These are phyloP conservation scores for Noctilio leporinus DNA, from an alignment of 2,113 vertebrate species.

Conservation along the genomic window DNA sequence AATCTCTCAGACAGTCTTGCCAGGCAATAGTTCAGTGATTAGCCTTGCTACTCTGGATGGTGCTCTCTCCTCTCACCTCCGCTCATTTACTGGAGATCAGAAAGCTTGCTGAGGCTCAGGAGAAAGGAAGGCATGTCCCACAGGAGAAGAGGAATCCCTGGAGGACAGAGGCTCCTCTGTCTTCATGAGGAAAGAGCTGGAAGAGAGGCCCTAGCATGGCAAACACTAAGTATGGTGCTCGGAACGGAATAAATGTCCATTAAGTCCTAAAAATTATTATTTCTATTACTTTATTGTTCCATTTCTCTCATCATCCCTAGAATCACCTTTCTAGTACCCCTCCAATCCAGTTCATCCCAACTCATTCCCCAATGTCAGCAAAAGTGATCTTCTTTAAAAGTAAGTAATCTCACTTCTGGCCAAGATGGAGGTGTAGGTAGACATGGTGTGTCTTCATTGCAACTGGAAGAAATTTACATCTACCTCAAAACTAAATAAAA, in stretches of 20 bases:
- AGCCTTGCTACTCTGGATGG: too few relatives aligned
- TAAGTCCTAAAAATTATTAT: background rate
- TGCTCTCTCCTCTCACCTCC: background rate
- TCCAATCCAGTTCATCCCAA: background rate
- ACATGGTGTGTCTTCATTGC: too few relatives aligned
- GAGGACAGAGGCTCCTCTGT: background rate
- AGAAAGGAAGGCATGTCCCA: background rate
- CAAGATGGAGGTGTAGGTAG: too few relatives aligned
- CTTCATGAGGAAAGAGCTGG: background rate
- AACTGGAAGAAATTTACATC: too few relatives aligned
- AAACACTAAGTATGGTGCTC: background rate
- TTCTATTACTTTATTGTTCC: background rate
- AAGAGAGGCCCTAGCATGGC: background rate
- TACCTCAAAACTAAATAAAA: too few relatives aligned
- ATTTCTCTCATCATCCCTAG: background rate
- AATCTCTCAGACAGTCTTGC: background rate
- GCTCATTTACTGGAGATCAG: background rate
- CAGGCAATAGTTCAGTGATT: background rate
- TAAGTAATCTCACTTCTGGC: background rate
- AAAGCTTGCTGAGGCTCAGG: background rate
- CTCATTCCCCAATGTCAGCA: background rate
- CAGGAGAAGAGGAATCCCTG: background rate
- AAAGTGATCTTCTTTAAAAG: constrained; percentile 18
- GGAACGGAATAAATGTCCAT: background rate
- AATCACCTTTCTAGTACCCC: background rate